phyloP scores from a whole-genome alignment of 2,888 invertebrate genomes.

The Cephus runcator region DNA sequence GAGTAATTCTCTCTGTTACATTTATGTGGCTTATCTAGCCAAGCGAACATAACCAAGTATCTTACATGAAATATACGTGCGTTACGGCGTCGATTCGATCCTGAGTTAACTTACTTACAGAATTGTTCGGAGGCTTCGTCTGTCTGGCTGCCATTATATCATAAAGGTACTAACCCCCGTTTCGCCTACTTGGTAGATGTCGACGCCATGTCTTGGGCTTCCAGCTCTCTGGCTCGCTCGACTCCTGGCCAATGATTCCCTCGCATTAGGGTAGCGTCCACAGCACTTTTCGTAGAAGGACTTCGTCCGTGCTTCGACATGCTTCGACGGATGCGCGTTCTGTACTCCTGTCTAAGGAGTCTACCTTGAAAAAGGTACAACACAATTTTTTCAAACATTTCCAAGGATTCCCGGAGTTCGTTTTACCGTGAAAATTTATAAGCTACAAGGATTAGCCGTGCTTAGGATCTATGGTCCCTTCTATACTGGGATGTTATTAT shows the following conservation, averaged over 20 bases:
- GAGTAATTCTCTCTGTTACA: not conserved
- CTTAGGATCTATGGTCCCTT: slow-evolving; percentile 28
- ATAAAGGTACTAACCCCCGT: slow-evolving; percentile 34
- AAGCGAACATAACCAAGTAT: not conserved
- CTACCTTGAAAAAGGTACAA: not conserved
- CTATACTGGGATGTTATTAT: slow-evolving; percentile 32
- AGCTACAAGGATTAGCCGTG: slow-evolving; percentile 28
- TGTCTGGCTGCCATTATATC: slow-evolving; percentile 40
- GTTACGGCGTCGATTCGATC: not conserved
- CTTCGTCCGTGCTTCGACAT: not conserved
- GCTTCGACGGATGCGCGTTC: not conserved
- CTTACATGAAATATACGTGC: not conserved
- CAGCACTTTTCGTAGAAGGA: not conserved
- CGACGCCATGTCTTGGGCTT: slow-evolving; percentile 30
- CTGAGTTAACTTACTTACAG: not conserved
- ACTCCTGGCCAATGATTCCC: slow-evolving; percentile 20
- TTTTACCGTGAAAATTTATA: slow-evolving; percentile 28
- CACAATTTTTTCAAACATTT: not conserved
- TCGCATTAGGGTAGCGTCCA: slow-evolving; percentile 8
- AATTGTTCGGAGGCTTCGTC: not conserved
- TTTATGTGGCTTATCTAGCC: not conserved
- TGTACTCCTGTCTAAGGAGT: not conserved
- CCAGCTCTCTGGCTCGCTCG: slow-evolving; percentile 17
- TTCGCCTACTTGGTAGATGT: slow-evolving; percentile 26
- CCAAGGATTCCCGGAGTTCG: slow-evolving; percentile 18